Conservation (phyloP, 2,797 vertebrate genomes). For the Pangasius sanitwongsei region DNA sequence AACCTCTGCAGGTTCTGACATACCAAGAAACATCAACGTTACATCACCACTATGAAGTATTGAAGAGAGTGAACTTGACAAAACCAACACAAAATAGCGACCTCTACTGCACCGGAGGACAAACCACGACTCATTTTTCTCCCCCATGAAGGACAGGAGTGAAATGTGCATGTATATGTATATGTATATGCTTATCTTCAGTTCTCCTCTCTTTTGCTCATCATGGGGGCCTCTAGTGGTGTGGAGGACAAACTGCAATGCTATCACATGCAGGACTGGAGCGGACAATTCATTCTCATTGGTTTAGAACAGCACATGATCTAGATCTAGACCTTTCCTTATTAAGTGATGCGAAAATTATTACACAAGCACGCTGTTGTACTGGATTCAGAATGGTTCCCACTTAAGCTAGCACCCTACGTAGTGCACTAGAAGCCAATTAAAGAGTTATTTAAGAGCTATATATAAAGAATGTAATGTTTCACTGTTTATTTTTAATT, state of each 20-base stretch:
- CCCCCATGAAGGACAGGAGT: background rate
- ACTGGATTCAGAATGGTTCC: background rate
- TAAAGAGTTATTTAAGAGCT: background rate
- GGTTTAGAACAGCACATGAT: background rate
- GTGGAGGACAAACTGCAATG: conserved; percentile 27
- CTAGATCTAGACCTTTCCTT: background rate
- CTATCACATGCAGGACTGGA: background rate
- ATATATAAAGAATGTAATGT: background rate
- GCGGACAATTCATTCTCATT: background rate
- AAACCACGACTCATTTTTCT: background rate
- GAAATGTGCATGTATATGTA: background rate
- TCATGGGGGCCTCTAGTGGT: background rate
- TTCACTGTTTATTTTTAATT: background rate
- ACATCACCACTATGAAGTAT: background rate
- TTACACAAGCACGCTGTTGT: background rate
- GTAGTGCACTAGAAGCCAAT: background rate
- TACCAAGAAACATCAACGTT: background rate
- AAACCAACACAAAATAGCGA: background rate
- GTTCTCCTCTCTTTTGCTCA: background rate
- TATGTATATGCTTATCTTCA: background rate
- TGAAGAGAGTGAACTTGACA: background rate
- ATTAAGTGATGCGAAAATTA: background rate
- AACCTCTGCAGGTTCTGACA: background rate
- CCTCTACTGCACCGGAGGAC: conserved; percentile 43
- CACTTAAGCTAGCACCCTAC: background rate